phyloP scores from a whole-genome alignment of 2,797 vertebrate genomes.

The Austrolebias charrua region DNA sequence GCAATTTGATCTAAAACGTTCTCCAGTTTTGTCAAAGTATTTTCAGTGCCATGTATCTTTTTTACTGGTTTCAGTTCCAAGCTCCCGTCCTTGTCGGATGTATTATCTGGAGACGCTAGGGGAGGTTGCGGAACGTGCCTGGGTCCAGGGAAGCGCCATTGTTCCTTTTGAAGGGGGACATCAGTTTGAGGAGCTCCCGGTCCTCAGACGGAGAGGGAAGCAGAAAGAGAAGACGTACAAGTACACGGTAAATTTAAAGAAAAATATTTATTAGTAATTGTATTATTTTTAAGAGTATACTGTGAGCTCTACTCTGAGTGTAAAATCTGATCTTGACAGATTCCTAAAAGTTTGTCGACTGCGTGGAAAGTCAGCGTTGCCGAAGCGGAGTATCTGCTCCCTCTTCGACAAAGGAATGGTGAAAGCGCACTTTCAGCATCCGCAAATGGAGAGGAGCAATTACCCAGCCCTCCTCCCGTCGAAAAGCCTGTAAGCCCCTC shows the following conservation, averaged over 20 bases:
- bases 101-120: slow-evolving; percentile 93
- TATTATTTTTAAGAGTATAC: neutral
- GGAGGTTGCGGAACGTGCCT: slow-evolving; percentile 86
- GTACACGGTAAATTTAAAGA: slow-evolving; percentile 81
- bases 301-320: slow-evolving; percentile 7
- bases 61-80: slow-evolving; percentile 72
- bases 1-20: too few relatives aligned
- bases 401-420: slow-evolving; percentile 69
- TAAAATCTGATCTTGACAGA: slow-evolving; percentile 74
- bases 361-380: slow-evolving; percentile 92
- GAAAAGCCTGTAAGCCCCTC: slow-evolving; percentile 48
- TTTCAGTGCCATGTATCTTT: too few relatives aligned
- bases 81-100: slow-evolving; percentile 87
- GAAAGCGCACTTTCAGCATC: slow-evolving; percentile 50
- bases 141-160: slow-evolving; percentile 89
- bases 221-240: slow-evolving; percentile 94
- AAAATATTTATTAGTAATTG: neutral
- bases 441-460: slow-evolving; percentile 52
- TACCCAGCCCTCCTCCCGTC: slow-evolving; percentile 57
- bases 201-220: slow-evolving; percentile 88
- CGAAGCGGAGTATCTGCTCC: slow-evolving; percentile 87
- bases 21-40: too few relatives aligned
- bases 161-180: slow-evolving; percentile 91
- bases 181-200: slow-evolving; percentile 92
- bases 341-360: slow-evolving; percentile 91